Conservation (phyloP, 2,888 invertebrate genomes). For the Acrocyrtus sp. region DNA sequence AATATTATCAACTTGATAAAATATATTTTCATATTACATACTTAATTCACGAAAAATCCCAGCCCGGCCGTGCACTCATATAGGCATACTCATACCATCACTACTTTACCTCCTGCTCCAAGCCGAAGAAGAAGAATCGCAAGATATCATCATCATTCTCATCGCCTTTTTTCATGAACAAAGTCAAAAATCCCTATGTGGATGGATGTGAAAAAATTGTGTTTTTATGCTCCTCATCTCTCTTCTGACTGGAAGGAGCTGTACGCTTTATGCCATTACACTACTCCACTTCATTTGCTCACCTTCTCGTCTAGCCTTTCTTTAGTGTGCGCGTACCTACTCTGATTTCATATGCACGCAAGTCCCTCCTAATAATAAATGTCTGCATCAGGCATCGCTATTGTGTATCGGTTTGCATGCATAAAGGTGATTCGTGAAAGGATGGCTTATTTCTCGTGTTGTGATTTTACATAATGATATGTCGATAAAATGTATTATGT, state of each 20-base stretch:
- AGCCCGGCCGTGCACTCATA: background rate
- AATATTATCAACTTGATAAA: conserved; percentile 9
- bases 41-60: background rate
- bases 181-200: conserved; percentile 27
- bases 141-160: conserved; percentile 16
- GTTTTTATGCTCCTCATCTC: too few relatives aligned
- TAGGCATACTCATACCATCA: background rate
- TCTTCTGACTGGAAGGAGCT: too few relatives aligned
- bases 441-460: too few relatives aligned
- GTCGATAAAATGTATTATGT: too few relatives aligned
- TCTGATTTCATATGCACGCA: background rate
- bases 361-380: too few relatives aligned
- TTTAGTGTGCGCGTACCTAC: background rate
- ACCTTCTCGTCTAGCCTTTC: background rate
- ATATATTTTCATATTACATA: background rate
- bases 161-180: conserved; percentile 6
- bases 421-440: too few relatives aligned
- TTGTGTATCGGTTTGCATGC: too few relatives aligned
- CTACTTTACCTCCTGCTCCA: background rate
- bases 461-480: too few relatives aligned
- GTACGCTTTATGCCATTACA: background rate
- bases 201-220: too few relatives aligned
- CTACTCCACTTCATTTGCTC: conserved; percentile 20
- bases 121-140: conserved; percentile 19
- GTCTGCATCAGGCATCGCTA: too few relatives aligned